Conservation (phyloP, 2,797 vertebrate genomes). For the Peromyscus nudipes region DNA sequence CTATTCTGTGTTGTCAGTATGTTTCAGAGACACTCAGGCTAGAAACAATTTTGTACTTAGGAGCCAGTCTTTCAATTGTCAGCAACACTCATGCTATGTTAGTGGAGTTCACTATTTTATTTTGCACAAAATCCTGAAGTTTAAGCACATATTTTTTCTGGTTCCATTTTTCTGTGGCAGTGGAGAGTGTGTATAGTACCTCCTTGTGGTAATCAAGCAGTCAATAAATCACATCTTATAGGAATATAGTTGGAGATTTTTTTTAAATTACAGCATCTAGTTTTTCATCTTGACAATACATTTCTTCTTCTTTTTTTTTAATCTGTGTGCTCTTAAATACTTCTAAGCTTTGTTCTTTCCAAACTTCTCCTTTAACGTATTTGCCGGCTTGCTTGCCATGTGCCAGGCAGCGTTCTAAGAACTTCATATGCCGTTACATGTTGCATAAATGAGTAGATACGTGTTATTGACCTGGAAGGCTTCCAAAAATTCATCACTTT, state of each 20-base stretch:
- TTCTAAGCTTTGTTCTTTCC: not conserved
- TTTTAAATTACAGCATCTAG: not conserved
- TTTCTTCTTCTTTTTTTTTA: not conserved
- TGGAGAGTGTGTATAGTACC: not conserved
- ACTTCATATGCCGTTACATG: not conserved
- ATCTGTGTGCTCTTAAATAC: constrained; percentile 54
- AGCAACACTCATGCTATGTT: not conserved
- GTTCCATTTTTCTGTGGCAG: not conserved
- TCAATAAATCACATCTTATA: constrained; percentile 39
- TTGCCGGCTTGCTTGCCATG: not conserved
- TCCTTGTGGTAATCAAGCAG: not conserved
- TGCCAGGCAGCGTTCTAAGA: constrained; percentile 40
- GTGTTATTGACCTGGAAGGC: constrained; percentile 16
- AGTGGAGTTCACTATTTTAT: constrained; percentile 25
- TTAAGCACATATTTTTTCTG: not conserved
- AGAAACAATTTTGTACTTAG: not conserved
- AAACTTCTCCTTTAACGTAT: not conserved
- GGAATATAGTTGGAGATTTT: constrained; percentile 14
- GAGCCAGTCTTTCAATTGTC: not conserved
- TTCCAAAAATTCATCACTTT: constrained; percentile 74
- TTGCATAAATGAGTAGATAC: constrained; percentile 60
- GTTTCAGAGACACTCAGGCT: not conserved
- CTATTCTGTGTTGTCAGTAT: not conserved
- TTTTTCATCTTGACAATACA: not conserved
- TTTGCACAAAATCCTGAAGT: constrained; percentile 52